Conservation (phyloP, 2,113 vertebrate genomes). For the Spermophilus dauricus region DNA sequence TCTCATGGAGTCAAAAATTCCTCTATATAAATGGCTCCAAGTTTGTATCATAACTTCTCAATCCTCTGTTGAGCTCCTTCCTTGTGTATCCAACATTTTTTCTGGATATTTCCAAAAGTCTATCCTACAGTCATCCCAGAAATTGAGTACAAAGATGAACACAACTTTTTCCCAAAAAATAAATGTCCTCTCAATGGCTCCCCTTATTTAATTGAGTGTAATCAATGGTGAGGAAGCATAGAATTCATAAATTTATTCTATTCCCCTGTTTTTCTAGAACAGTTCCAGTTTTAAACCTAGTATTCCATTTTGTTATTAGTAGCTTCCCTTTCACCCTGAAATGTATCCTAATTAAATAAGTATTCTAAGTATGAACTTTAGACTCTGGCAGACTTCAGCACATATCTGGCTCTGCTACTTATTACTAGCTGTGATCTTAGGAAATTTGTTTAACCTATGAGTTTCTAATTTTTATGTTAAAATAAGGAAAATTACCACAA, state of each 20-base stretch:
- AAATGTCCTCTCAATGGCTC: neutral
- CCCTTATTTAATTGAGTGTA: neutral
- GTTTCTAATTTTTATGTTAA: constrained; percentile 15
- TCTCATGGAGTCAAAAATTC: neutral
- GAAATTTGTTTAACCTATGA: neutral
- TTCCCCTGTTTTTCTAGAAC: neutral
- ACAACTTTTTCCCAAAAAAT: neutral
- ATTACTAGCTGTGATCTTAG: neutral
- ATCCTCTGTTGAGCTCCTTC: neutral
- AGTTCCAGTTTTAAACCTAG: neutral
- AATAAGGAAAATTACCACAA: neutral
- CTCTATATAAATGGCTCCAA: neutral
- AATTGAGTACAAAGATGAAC: neutral
- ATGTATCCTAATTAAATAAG: neutral
- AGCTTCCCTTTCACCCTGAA: neutral
- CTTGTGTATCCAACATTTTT: neutral
- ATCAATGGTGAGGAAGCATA: neutral
- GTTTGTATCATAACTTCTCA: neutral
- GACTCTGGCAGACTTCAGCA: neutral
- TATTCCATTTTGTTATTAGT: neutral
- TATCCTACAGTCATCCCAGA: neutral
- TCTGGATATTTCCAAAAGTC: neutral
- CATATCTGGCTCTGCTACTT: neutral
- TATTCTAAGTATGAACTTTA: neutral
- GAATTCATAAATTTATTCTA: neutral